Percentiles rank a stretch among this genome's conserved stretches.
These are phyloP conservation scores for Camponotus pennsylvanicus DNA, from an alignment of 1,140 invertebrate genomes.

Conservation along the genomic window DNA sequence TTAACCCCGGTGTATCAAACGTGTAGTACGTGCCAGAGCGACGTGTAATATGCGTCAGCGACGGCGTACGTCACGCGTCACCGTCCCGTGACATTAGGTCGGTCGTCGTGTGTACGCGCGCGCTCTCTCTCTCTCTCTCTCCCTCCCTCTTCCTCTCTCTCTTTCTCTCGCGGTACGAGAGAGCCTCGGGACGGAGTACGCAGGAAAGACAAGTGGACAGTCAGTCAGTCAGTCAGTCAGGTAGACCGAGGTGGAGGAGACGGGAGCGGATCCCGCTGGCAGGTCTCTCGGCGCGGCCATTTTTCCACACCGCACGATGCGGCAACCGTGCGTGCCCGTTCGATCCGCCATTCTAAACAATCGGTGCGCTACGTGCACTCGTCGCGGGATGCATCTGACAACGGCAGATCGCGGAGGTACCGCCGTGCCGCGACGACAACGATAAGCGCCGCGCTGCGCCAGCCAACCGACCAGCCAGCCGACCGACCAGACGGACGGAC, in stretches of 20 bases:
- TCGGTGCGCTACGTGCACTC: conserved; percentile 86
- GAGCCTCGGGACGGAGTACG: not conserved
- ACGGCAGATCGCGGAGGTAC: conserved; percentile 84
- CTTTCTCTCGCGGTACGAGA: not conserved
- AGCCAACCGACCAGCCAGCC: not conserved
- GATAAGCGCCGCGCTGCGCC: conserved; percentile 61
- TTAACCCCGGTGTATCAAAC: conserved; percentile 44
- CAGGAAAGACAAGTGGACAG: not conserved
- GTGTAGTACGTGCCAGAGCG: conserved; percentile 39
- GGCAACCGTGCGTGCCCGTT: conserved; percentile 88
- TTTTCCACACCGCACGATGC: conserved; percentile 88
- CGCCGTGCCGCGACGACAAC: conserved; percentile 58
- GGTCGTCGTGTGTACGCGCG: conserved; percentile 16
- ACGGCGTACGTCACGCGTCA: conserved; percentile 61
- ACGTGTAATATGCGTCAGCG: conserved; percentile 33
- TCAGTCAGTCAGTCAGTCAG: conserved; percentile 35
- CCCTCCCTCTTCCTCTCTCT: too few species aligned
- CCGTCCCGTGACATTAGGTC: conserved; percentile 64
- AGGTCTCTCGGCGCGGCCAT: conserved; percentile 87
- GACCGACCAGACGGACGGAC: not conserved
- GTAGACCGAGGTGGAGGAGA: conserved; percentile 17
- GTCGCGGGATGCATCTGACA: conserved; percentile 86
- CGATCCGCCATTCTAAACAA: conserved; percentile 90
- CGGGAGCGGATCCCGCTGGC: conserved; percentile 35
- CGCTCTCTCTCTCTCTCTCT: not conserved